A percentile compares a stretch with the other conserved stretches of the same genome.
phyloP scores from a whole-genome alignment of 2,113 vertebrate species.

The Probosciger aterrimus region DNA sequence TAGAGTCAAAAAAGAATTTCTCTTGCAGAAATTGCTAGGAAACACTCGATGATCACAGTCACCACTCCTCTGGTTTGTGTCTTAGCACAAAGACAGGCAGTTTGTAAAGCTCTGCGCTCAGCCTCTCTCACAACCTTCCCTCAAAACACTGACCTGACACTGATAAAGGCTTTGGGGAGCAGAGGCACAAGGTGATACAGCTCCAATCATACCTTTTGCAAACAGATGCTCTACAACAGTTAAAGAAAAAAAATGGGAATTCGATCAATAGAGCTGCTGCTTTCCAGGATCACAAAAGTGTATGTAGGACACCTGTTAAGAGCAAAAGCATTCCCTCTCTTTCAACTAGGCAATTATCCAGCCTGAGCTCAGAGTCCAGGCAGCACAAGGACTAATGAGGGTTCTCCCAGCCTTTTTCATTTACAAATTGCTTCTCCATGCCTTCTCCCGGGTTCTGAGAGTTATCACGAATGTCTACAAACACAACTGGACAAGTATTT shows the following conservation, averaged over 20 bases:
- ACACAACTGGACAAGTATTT: conserved; percentile 57
- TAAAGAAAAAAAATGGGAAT: background rate
- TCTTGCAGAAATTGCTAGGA: conserved; percentile 1
- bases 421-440: conserved; percentile 49
- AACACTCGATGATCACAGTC: background rate
- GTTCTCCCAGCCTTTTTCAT: conserved; percentile 51
- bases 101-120: conserved; percentile 6
- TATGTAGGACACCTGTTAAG: conserved; percentile 40
- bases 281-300: conserved; percentile 47
- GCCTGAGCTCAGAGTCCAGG: conserved; percentile 7
- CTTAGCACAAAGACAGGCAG: background rate
- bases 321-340: conserved; percentile 35
- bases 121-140: background rate
- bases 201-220: conserved; percentile 7
- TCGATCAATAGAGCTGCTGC: background rate
- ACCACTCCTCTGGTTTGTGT: background rate
- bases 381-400: conserved; percentile 53
- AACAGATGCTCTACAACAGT: conserved; percentile 32
- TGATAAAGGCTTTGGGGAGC: background rate
- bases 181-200: background rate
- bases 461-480: conserved; percentile 58
- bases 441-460: conserved; percentile 32
- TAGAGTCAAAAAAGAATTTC: background rate
- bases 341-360: conserved; percentile 52
- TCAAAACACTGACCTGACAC: conserved; percentile 20